Base-by-base conservation (phyloP, 2,888 invertebrate genomes). In the Cosmopolites sordidus region DNA sequence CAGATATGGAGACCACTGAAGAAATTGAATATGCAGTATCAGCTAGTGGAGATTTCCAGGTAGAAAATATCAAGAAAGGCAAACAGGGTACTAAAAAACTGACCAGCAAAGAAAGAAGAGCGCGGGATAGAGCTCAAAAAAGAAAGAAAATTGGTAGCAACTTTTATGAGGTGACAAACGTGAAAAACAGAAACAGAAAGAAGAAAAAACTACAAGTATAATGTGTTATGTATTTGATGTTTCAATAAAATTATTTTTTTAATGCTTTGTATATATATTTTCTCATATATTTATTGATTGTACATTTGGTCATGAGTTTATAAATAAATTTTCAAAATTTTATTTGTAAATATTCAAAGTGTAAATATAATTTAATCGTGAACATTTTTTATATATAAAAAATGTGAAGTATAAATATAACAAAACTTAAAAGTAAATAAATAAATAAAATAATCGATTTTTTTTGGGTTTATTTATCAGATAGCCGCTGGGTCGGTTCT, bases 111-210 rank as follows among this genome's bases (percentile, higher is more conserved):
- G 82, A 90, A 67, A 80, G 83, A 60, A 80, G 92, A 61, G 85
- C 87, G 0, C 61, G 83, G 1, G 89, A 91, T 58, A 79, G 92
- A 61, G 80, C 84, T 9, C 81, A 81, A 60, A 89, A 86, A 62
- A 79, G 89, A 9, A 89, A 86, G 69, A 92, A 89, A 69, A 83
- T 89, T 54, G 92, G 92, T 62, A 90, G 88, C 71, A 89, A 92
- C 74, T 92, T 92, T 70, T 92, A 92, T 73, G 91, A 91, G 79
- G 83, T 87, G 22, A 79, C 87, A 8, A 92, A 93, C 78, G 92
- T 92, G 47, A 92, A 92, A 72, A 92, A 92, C 73, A 83, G 86
- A 62, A 91, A 89, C 75, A 83, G 87, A 59, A 82, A 82, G 69
- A 86, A 84, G 69, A 87, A 82, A 64, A 79, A 74, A 63, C 1